A percentile compares a stretch with the other conserved stretches of the same genome.
phyloP scores from a whole-genome alignment of 2,888 invertebrate genomes.

The Chromoteleia sp. region DNA sequence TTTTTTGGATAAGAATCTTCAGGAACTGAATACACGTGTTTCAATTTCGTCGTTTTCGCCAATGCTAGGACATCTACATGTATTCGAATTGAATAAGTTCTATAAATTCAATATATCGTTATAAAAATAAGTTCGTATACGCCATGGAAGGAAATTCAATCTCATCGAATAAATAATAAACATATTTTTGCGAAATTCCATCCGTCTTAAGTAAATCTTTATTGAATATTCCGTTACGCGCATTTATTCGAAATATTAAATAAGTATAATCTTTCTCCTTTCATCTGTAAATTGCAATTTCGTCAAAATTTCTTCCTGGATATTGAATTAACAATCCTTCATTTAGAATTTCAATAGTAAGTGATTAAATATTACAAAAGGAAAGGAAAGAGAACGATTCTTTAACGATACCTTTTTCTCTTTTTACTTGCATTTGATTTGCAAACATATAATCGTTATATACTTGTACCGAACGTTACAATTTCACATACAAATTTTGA shows the following conservation, averaged over 20 bases:
- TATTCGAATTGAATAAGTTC: slow-evolving; percentile 45
- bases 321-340: not conserved
- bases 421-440: too few species aligned
- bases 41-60: slow-evolving; percentile 40
- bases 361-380: too few species aligned
- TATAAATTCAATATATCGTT: slow-evolving; percentile 47
- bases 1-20: slow-evolving; percentile 44
- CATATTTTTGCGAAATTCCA: slow-evolving; percentile 29
- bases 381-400: too few species aligned
- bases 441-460: too few species aligned
- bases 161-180: slow-evolving; percentile 49
- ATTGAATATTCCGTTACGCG: slow-evolving; percentile 29
- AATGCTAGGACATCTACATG: slow-evolving; percentile 39
- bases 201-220: slow-evolving; percentile 28
- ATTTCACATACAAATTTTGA: too few species aligned
- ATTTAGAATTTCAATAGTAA: not conserved
- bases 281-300: slow-evolving; percentile 19
- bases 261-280: slow-evolving; percentile 13
- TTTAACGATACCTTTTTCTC: too few species aligned
- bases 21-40: slow-evolving; percentile 40
- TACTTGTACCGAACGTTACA: too few species aligned
- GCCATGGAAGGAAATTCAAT: slow-evolving; percentile 30
- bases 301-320: not conserved
- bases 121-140: slow-evolving; percentile 42
- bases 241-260: slow-evolving; percentile 21